Evolutionary conservation across 2,797 vertebrate genomes (phyloP).

Genomic region (Mionectes olivaceus): DNA sequence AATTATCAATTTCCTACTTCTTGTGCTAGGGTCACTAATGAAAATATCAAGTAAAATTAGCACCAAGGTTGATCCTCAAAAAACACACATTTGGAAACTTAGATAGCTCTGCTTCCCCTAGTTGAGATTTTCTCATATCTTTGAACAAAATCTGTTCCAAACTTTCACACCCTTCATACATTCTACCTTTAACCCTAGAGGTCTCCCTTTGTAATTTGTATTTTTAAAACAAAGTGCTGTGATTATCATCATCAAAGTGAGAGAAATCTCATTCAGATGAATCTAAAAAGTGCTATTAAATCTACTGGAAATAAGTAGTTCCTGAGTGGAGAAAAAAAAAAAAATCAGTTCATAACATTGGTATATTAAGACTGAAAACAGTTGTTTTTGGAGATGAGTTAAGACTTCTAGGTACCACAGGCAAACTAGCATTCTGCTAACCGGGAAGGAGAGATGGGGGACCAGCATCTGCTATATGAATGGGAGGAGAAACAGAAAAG

Average conservation of each 20-base stretch:
- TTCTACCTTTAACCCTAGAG: no score
- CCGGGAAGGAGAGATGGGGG: background rate
- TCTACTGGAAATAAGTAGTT: background rate
- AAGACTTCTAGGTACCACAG: background rate
- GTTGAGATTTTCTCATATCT: no score
- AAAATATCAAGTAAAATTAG: conserved; percentile 29
- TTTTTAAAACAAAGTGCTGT: no score
- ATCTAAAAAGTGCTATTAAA: background rate
- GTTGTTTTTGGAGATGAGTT: background rate
- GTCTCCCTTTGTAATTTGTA: no score
- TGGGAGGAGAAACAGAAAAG: background rate
- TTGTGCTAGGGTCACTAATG: background rate
- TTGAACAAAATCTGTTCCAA: no score
- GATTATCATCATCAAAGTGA: no score
- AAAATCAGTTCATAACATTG: accelerated
- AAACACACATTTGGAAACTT: background rate
- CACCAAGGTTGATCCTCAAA: background rate
- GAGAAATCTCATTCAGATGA: no score
- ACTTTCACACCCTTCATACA: no score
- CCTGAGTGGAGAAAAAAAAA: background rate
- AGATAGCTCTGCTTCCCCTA: no score
- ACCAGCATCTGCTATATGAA: background rate
- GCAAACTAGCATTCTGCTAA: background rate
- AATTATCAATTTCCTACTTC: background rate
- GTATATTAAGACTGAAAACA: background rate